Base-by-base conservation (phyloP, 2,888 invertebrate genomes). In the Hirtodrosophila histrioides region DNA sequence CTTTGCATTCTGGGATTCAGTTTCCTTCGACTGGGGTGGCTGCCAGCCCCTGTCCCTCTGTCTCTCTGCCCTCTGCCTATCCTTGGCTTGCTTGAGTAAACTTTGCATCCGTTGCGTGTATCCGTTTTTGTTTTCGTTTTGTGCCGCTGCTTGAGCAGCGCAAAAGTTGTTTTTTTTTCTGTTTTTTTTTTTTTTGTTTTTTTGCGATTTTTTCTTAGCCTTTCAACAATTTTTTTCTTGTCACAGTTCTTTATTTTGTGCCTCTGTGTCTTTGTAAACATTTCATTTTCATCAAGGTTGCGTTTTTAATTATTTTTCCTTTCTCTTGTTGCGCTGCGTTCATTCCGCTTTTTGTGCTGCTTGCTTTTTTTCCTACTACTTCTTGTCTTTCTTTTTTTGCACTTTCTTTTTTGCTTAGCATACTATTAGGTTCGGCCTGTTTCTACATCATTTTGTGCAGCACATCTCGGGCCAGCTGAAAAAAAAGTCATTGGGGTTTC, bases 261-360 rank as follows among this genome's bases (percentile, higher is more conserved):
- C 63, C 68, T 58, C 70, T 75, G 81, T 80, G 81, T 78, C 88
- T 89, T 80, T 83, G 86, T 83, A 86, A 89, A 87, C 87, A 89
- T 89, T 89, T 86, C 86, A 89, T 89, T 90, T 79, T 80, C 86
- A 88, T 89, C 89, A 89, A 90, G 90, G 90, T 90, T 90, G 88
- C 84, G 81, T 88, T 90, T 89, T 89, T 90, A 90, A 91, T 90
- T 91, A 90, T 90, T 89, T 90, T 89, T 88, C 76, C 78, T 78
- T 87, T 78, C 83, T 85, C 82, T 78, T 66, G 70, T 51, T 74
- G 74, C 64, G 64, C 63, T 64, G 64, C 61, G 69, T 69, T 71
- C 75, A 53, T 55, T 64, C 64, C 57, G 67, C 65, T 53, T 75
- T 70, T 62, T 67, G 41, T 72, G 37, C 40, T 46, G 33, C 48